phyloP scores from a whole-genome alignment of 2,888 invertebrate genomes.

The Elysia crispata region DNA sequence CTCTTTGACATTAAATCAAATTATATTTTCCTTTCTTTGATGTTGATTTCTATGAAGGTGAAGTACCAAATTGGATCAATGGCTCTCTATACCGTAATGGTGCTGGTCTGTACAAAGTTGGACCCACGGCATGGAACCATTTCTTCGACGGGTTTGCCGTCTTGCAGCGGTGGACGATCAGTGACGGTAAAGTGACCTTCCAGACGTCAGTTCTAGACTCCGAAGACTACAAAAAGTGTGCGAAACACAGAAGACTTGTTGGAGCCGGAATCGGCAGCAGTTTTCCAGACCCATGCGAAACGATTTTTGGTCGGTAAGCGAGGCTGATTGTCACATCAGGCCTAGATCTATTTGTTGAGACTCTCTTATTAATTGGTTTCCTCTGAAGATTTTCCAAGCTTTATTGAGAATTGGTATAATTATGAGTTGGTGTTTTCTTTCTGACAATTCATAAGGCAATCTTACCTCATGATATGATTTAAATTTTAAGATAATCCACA shows the following conservation, averaged over 20 bases:
- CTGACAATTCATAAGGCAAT: too few species aligned
- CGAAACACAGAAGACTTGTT: constrained; percentile 85
- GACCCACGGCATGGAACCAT: constrained; percentile 83
- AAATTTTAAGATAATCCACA: too few species aligned
- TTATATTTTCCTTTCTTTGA: too few species aligned
- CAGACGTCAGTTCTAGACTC: constrained; percentile 82
- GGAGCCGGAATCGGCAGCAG: constrained; percentile 91
- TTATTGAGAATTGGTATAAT: too few species aligned
- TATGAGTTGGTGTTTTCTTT: too few species aligned
- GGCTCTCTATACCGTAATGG: constrained; percentile 80
- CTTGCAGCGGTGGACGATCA: constrained; percentile 78
- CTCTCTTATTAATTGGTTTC: too few species aligned
- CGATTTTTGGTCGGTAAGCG: constrained; percentile 77
- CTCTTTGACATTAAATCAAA: too few species aligned
- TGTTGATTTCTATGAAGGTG: too few species aligned
- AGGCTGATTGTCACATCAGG: too few species aligned
- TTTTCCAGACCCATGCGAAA: constrained; percentile 85
- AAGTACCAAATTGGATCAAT: constrained; percentile 64
- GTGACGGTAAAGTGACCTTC: constrained; percentile 75
- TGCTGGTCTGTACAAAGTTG: constrained; percentile 90
- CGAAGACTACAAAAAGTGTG: constrained; percentile 83
- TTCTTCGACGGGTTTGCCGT: constrained; percentile 92
- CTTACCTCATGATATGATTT: too few species aligned
- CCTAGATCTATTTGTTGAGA: too few species aligned
- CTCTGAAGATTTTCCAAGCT: too few species aligned